Evolutionary conservation across 2,113 vertebrate species (phyloP).

Genomic region (Ptilonorhynchus violaceus): DNA sequence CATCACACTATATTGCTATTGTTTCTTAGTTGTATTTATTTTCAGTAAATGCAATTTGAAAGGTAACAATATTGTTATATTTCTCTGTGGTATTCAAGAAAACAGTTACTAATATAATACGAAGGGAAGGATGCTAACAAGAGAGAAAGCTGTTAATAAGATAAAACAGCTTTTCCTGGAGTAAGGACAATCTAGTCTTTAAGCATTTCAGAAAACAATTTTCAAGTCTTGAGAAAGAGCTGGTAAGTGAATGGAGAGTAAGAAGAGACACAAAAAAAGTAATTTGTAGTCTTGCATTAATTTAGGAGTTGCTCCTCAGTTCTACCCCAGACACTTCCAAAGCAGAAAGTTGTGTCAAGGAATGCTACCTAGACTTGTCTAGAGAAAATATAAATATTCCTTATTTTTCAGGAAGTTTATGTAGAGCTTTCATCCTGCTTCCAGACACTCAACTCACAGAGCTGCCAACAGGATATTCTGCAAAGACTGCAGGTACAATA

Average conservation of each 20-base stretch:
- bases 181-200: neutral
- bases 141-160: constrained; percentile 28
- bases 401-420: neutral
- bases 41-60: constrained; percentile 71
- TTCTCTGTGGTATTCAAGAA: constrained; percentile 69
- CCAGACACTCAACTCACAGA: neutral
- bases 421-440: neutral
- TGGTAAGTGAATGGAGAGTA: neutral
- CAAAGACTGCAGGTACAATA: neutral
- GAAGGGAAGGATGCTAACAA: constrained; percentile 60
- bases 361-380: neutral
- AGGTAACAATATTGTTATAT: constrained; percentile 64
- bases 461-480: neutral
- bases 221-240: neutral
- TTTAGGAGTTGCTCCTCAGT: neutral
- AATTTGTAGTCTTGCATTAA: neutral
- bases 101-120: constrained; percentile 64
- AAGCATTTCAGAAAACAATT: constrained; percentile 7
- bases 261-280: neutral
- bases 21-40: constrained; percentile 49
- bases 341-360: neutral
- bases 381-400: neutral
- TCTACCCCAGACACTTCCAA: neutral
- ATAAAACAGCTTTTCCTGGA: constrained; percentile 1
- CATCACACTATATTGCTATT: constrained; percentile 45